Percentiles rank a stretch among this genome's conserved stretches.
These are phyloP conservation scores for Myrmophylax atrothorax DNA, from an alignment of 2,113 vertebrate genomes.

Conservation along the genomic window DNA sequence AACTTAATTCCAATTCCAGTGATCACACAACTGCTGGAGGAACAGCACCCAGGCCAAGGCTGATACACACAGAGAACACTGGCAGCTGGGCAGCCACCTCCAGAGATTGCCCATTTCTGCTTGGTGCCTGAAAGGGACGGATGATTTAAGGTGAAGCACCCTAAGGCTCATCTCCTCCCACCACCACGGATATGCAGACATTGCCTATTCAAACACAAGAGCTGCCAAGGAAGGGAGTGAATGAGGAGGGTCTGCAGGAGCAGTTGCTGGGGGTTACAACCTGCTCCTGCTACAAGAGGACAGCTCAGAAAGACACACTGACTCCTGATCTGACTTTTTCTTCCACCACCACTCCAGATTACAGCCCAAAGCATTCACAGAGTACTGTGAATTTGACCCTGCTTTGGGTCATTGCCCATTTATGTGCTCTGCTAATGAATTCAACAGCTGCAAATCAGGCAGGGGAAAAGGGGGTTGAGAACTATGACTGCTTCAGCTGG, in stretches of 20 bases:
- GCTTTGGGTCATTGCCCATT: background rate
- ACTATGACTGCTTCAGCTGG: background rate
- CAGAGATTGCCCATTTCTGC: background rate
- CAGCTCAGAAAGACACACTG: background rate
- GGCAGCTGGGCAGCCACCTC: background rate
- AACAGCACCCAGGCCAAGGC: accelerated
- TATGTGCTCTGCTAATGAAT: background rate
- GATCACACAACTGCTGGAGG: background rate
- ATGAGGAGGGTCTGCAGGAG: background rate
- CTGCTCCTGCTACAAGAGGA: background rate
- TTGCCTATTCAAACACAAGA: background rate
- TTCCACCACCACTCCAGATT: background rate
- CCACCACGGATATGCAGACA: background rate
- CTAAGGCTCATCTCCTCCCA: background rate
- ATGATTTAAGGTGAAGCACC: background rate
- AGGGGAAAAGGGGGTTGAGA: background rate
- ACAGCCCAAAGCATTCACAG: background rate
- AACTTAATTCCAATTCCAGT: accelerated
- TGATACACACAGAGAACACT: background rate
- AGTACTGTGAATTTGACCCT: background rate
- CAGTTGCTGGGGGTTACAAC: background rate
- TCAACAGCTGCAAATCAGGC: background rate
- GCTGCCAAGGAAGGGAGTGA: background rate
- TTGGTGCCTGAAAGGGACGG: background rate
- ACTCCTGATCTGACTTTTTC: background rate